These are phyloP conservation scores for Cyrtorhinus lividipennis DNA, from an alignment of 1,140 invertebrate genomes.

Conservation along the genomic window DNA sequence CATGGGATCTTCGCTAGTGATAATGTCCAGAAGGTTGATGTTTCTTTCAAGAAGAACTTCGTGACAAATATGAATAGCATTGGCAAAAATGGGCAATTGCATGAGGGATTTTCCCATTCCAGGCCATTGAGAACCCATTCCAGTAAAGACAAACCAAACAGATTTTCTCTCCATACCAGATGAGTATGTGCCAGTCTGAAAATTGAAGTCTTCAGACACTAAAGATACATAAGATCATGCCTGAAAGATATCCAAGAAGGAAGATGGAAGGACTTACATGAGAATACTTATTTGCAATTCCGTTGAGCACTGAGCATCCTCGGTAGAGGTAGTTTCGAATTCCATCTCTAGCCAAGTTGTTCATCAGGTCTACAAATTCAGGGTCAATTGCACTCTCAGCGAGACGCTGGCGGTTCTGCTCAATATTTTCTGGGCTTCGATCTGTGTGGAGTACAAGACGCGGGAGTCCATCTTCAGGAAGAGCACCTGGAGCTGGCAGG, in stretches of 20 bases:
- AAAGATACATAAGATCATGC: too few relatives aligned
- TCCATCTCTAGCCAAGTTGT: conserved; percentile 3
- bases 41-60: conserved; percentile 38
- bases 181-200: background rate
- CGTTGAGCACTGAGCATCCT: conserved; percentile 26
- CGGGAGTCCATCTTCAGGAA: conserved; percentile 24
- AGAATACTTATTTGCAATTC: background rate
- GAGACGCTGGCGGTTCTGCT: background rate
- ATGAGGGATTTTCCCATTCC: conserved; percentile 46
- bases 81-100: conserved; percentile 46
- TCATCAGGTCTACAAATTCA: conserved; percentile 15
- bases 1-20: conserved; percentile 41
- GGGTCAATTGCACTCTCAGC: conserved; percentile 34
- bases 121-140: conserved; percentile 51
- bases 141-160: conserved; percentile 59
- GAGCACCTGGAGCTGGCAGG: background rate
- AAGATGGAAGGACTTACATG: too few relatives aligned
- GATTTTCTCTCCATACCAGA: conserved; percentile 36
- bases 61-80: conserved; percentile 43
- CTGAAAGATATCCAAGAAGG: too few relatives aligned
- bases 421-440: conserved; percentile 18
- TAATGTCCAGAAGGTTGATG: conserved; percentile 43
- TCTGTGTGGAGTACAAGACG: conserved; percentile 25
- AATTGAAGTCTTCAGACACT: conserved; percentile 2
- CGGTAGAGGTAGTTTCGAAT: conserved; percentile 13